Evolutionary conservation across 1,140 invertebrate species (phyloP).

Genomic region (Oncopodura yosiiana): DNA sequence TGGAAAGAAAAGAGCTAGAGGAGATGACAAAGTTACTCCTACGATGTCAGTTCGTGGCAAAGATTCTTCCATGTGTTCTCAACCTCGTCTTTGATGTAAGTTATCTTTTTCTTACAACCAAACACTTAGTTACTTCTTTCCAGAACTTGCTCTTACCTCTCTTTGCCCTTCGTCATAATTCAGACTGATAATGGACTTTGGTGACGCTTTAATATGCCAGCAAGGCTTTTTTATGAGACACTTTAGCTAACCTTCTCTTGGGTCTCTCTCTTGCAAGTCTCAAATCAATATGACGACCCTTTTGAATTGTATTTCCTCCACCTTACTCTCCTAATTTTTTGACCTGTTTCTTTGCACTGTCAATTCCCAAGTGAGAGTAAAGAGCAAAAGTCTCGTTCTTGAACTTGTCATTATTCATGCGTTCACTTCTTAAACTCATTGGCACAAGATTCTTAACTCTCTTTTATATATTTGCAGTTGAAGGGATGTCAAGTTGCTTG

Average conservation of each 20-base stretch:
- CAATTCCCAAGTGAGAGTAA: too few species aligned
- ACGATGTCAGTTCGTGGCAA: not conserved
- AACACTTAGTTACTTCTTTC: conserved; percentile 8
- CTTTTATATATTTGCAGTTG: conserved; percentile 48
- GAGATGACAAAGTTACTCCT: conserved; percentile 6
- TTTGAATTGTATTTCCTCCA: conserved; percentile 8
- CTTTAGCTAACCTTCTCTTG: not conserved
- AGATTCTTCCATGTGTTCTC: conserved; percentile 20
- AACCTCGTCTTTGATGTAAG: conserved; percentile 52
- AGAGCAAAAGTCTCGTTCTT: conserved; percentile 2
- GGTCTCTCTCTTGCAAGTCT: not conserved
- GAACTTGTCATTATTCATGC: conserved; percentile 9
- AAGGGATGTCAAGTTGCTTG: conserved; percentile 58
- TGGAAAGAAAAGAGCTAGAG: conserved; percentile 11
- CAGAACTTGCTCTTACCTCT: not conserved
- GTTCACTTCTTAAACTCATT: not conserved
- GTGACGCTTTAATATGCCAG: conserved; percentile 26
- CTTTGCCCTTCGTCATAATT: conserved; percentile 14
- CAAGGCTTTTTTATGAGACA: conserved; percentile 17
- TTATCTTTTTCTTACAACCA: conserved; percentile 38
- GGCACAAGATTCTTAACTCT: not conserved
- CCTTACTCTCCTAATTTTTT: conserved; percentile 11
- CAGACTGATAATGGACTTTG: conserved; percentile 19
- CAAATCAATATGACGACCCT: not conserved
- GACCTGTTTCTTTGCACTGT: too few species aligned